Base-by-base conservation (phyloP, 1,140 invertebrate genomes). In the Parapsyche elsis region DNA sequence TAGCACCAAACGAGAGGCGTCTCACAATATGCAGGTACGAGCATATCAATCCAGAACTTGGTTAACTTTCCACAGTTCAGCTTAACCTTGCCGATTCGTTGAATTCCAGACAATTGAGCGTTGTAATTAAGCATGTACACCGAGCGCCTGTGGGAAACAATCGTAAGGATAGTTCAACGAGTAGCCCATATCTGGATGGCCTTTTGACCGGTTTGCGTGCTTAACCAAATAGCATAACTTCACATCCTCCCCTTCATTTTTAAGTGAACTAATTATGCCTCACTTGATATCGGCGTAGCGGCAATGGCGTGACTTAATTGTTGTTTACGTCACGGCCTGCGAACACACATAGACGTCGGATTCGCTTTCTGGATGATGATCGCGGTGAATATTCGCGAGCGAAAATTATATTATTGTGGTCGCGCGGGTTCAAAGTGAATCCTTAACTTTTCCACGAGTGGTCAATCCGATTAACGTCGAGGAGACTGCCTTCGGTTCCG, bases 301-400 rank as follows among this genome's bases (percentile, higher is more conserved):
- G 19, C n/a, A n/a, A n/a, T n/a, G 59, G 77, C 23, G 78, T 75
- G 24, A 46, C 67, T 76, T 83, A 83, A 83, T 83, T 79, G 81
- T 83, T 80, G 71, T 83, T 80, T 79, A 71, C 81, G 79, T 83
- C 81, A 81, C 59, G 81, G 67, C 53, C 23, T 1, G 30, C 19
- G 71, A 23, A 19, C 38, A 9, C 0, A 61, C 23, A 57, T 9
- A 21, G 23, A n/a, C 16, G 49, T 5, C 23, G 23, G 74, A 61
- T 59, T 46, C 74, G 74, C 74, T 76, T 53, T 14, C 49, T 12
- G 16, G 49, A 14, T 10, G 10, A 16, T 53, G 16, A 14, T 53
- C 49, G 49, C 10, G 10, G 12, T 53, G 16, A 46, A 53, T 53
- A 16, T 53, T 53, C 12, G 16, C 10, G 49, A 53, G n/a, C n/a